Base-by-base conservation (phyloP, 2,888 invertebrate species). In the Cryptocheilus praepositus region DNA sequence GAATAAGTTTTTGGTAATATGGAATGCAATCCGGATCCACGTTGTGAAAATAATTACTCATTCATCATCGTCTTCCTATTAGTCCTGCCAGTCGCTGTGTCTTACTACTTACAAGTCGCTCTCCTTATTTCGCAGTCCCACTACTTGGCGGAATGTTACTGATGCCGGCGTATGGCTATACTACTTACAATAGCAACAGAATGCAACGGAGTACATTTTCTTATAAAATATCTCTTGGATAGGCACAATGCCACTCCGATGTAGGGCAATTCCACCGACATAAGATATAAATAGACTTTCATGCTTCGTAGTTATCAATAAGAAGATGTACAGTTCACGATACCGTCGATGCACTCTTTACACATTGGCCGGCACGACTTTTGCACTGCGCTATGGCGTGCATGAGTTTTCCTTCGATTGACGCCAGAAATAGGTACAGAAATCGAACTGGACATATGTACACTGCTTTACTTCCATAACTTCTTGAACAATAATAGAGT, bases 91-190 rank as follows among this genome's bases (percentile, higher is more conserved):
- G 8, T 1, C 36, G 59, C 56, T 67, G 76, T 67, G 67, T 74
- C 63, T 61, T 60, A 67, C 70, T 61, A 69, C 76, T 64, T 70
- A 55, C 60, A 58, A 69, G 64, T 64, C 64, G 61, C 70, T 62
- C 63, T 57, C 53, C 67, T 61, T 66, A 62, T 70, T 66, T 64
- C 25, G 58, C 45, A 63, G 36, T 67, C 55, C 64, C 64, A 63
- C 73, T 61, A 67, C 74, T 64, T 36, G 64, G 11, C 8, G 36
- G 36, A 36, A 1, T 11, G 36, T 4, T 36, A 7, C 36, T 7
- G 36, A 11, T 8, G 36, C 13, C 3, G 36, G 36, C 36, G 36
- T 11, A 7, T 36, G 36, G 13, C 1, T 36, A 36, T 11, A 7
- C 36, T 36, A 36, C 36, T 43, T 43, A 18, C 28, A 22, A 3